Evolutionary conservation across 2,888 invertebrate species (phyloP).

Genomic region (Cephus runcator): DNA sequence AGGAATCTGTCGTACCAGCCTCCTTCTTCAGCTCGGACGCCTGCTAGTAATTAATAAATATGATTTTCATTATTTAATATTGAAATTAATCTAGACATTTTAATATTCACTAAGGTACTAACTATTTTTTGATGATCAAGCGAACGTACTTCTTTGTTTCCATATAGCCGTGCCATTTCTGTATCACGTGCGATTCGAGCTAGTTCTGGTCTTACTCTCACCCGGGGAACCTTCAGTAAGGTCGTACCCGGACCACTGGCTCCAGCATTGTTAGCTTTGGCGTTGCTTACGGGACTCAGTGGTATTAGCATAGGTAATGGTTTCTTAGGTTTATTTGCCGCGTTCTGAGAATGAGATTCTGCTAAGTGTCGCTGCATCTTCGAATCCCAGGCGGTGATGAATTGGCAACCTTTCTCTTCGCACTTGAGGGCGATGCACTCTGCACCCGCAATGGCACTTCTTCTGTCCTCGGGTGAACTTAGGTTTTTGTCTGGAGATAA

Average conservation of each 20-base stretch:
- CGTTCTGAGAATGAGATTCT: slow-evolving; percentile 49
- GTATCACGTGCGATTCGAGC: slow-evolving; percentile 58
- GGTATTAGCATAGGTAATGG: slow-evolving; percentile 60
- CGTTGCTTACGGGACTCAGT: slow-evolving; percentile 40
- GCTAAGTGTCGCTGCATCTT: slow-evolving; percentile 67
- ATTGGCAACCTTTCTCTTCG: slow-evolving; percentile 68
- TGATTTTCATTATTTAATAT: background rate
- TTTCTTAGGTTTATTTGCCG: slow-evolving; percentile 45
- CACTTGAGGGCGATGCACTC: slow-evolving; percentile 67
- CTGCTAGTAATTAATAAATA: background rate
- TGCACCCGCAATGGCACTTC: slow-evolving; percentile 56
- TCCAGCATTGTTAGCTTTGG: slow-evolving; percentile 29
- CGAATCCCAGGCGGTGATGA: slow-evolving; percentile 70
- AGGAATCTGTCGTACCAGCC: slow-evolving; percentile 50
- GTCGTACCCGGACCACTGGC: slow-evolving; percentile 15
- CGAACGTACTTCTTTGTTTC: slow-evolving; percentile 51
- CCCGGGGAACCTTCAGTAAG: slow-evolving; percentile 46
- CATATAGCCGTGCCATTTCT: slow-evolving; percentile 55
- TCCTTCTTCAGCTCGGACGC: slow-evolving; percentile 36
- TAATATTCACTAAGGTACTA: background rate
- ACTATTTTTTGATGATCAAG: background rate
- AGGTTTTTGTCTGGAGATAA: slow-evolving; percentile 18
- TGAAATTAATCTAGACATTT: background rate
- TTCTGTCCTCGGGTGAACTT: slow-evolving; percentile 35
- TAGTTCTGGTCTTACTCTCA: slow-evolving; percentile 57